Evolutionary conservation across 2,797 vertebrate species (phyloP).

Genomic region (Arnoldichthys spilopterus): DNA sequence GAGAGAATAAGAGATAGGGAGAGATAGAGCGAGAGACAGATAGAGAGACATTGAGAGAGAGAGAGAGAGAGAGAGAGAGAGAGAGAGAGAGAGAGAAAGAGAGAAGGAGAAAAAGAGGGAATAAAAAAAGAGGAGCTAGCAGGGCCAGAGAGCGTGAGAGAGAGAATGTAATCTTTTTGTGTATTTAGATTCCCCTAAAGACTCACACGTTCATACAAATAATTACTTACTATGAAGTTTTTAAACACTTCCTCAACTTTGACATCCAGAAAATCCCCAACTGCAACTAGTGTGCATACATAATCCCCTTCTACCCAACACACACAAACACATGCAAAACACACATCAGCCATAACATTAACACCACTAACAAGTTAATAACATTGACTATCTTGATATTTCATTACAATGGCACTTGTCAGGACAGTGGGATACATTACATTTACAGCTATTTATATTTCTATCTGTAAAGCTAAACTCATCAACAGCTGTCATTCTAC

Average conservation of each 20-base stretch:
- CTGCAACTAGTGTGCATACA: background rate
- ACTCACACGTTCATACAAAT: slow-evolving; percentile 4
- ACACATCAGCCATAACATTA: background rate
- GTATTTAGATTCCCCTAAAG: slow-evolving; percentile 23
- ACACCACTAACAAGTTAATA: too few species aligned
- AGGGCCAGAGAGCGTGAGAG: slow-evolving; percentile 6
- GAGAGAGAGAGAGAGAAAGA: background rate
- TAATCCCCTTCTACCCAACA: background rate
- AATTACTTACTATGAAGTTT: slow-evolving; percentile 24
- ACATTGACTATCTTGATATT: too few species aligned
- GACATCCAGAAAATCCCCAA: slow-evolving; percentile 5
- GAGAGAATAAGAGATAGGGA: background rate
- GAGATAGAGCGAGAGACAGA: too few species aligned
- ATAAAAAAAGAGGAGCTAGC: background rate
- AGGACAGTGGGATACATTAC: too few species aligned
- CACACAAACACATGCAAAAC: too few species aligned
- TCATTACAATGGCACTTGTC: too few species aligned
- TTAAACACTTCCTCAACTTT: slow-evolving; percentile 29
- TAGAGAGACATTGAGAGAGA: too few species aligned
- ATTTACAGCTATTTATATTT: too few species aligned
- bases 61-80: background rate
- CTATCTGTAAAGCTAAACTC: too few species aligned
- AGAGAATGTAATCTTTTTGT: slow-evolving; percentile 6
- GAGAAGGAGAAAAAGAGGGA: background rate
- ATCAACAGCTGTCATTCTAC: too few species aligned